These are phyloP conservation scores for Zenarchopterus dispar DNA, from an alignment of 2,797 vertebrate species.

Conservation along the genomic window DNA sequence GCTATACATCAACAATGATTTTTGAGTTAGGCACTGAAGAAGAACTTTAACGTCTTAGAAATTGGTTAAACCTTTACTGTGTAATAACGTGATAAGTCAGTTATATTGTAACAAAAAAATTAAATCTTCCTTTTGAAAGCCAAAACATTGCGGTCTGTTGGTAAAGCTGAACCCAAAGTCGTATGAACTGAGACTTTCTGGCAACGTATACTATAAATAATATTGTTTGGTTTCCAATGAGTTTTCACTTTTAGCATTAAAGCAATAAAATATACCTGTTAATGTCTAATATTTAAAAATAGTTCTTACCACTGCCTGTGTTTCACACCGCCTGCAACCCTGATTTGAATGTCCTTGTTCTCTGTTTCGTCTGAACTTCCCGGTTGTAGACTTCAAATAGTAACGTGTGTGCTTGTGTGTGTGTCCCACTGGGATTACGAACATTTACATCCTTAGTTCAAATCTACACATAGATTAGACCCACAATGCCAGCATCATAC, in stretches of 20 bases:
- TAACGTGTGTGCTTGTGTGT: neutral
- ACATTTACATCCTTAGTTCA: too few species aligned
- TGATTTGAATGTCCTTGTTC: conserved; percentile 51
- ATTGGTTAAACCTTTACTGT: too few species aligned
- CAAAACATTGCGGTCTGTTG: neutral
- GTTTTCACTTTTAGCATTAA: neutral
- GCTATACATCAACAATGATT: neutral
- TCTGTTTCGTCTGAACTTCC: conserved; percentile 49
- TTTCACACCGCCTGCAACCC: neutral
- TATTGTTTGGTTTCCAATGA: neutral
- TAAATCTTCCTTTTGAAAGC: too few species aligned
- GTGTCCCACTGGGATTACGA: too few species aligned
- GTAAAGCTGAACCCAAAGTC: too few species aligned
- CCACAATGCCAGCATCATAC: too few species aligned
- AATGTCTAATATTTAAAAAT: neutral
- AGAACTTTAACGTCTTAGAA: too few species aligned
- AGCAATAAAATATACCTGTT: neutral
- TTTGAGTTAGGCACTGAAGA: too few species aligned
- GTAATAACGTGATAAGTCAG: too few species aligned
- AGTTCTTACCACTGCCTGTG: neutral
- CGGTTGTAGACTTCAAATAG: conserved; percentile 12
- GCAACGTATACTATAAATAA: neutral
- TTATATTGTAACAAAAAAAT: too few species aligned
- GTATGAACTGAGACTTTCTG: neutral
- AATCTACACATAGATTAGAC: too few species aligned